Conservation (phyloP, 2,113 vertebrate genomes). For the Steatornis caripensis region DNA sequence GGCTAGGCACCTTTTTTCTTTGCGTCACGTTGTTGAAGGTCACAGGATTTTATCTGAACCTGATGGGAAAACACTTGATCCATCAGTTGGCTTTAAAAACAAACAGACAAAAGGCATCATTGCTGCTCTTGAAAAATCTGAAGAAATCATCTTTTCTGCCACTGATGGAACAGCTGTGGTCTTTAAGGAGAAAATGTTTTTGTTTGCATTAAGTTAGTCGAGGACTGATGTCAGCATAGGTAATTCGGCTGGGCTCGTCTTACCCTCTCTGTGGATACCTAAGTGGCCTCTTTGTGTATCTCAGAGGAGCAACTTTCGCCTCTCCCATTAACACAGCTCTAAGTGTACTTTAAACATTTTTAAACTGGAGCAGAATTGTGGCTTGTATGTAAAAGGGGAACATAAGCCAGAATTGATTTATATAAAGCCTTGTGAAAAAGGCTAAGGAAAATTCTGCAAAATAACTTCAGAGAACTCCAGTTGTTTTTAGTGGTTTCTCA, state of each 20-base stretch:
- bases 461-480: not conserved
- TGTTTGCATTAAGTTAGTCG: not conserved
- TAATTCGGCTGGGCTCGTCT: not conserved
- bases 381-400: not conserved
- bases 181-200: not conserved
- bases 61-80: not conserved
- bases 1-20: not conserved
- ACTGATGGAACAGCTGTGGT: not conserved
- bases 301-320: not conserved
- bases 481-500: not conserved
- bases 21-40: not conserved
- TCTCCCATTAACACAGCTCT: not conserved
- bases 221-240: constrained; percentile 29
- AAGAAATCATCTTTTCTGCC: not conserved
- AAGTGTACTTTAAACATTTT: not conserved
- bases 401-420: not conserved
- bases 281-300: not conserved
- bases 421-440: not conserved
- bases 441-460: not conserved
- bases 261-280: not conserved
- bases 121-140: not conserved
- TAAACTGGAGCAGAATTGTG: not conserved
- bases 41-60: not conserved
- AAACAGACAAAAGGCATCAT: not conserved
- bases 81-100: not conserved